Evolutionary conservation across 92 coral and sea anemone species (phyloP).

Genomic region (Zoanthus solanderi): DNA sequence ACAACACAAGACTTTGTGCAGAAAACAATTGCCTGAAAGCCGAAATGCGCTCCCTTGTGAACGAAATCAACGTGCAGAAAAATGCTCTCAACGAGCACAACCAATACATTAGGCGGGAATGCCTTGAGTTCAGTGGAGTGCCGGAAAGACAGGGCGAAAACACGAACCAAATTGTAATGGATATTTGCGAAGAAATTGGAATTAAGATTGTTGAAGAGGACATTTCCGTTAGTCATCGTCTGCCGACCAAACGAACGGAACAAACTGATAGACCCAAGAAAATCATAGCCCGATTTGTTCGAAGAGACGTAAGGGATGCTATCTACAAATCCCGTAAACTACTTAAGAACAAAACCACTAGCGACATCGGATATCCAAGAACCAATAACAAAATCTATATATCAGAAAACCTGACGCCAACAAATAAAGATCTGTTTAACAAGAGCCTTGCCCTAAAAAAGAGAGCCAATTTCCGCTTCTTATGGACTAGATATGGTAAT

Average conservation of each 20-base stretch:
- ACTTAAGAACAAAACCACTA: conserved; percentile 37
- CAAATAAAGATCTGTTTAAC: conserved; percentile 29
- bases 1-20: conserved; percentile 6
- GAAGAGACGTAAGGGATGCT: conserved; percentile 42
- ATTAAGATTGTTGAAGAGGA: conserved; percentile 23
- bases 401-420: conserved; percentile 30
- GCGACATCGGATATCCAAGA: conserved; percentile 43
- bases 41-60: conserved; percentile 10
- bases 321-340: conserved; percentile 39
- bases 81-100: conserved; percentile 42
- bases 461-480: conserved; percentile 18
- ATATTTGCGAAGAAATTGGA: conserved; percentile 39
- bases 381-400: conserved; percentile 30
- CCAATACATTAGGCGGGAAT: conserved; percentile 51
- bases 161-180: conserved; percentile 42
- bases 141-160: conserved; percentile 18
- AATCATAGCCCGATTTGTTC: conserved; percentile 42
- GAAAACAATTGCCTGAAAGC: conserved; percentile 39
- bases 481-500: conserved; percentile 39
- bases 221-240: conserved; percentile 40
- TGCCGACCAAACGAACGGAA: conserved; percentile 33
- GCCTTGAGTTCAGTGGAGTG: conserved; percentile 51
- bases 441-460: conserved; percentile 18
- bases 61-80: conserved; percentile 45
- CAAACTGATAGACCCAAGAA: conserved; percentile 31